Conservation (phyloP, 2,888 invertebrate genomes). For the Temnothorax ravouxi region DNA sequence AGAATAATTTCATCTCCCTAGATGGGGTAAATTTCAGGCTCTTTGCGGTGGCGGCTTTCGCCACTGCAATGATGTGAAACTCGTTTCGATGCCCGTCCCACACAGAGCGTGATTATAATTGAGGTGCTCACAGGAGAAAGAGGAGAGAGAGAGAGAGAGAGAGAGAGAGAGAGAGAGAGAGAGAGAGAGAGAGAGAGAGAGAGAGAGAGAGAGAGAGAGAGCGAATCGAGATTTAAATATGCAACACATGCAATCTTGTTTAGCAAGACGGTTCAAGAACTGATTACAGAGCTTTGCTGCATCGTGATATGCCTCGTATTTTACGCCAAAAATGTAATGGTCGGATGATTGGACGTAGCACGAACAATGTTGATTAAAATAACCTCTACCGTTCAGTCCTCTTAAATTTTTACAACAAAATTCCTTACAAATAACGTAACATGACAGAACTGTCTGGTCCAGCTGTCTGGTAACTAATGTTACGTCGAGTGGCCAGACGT, state of each 20-base stretch:
- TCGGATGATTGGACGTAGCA: background rate
- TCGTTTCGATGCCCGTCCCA: slow-evolving; percentile 31
- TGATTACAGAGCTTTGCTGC: slow-evolving; percentile 1
- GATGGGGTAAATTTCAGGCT: slow-evolving; percentile 24
- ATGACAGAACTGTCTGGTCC: background rate
- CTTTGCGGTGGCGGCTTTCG: slow-evolving; percentile 16
- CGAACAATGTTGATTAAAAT: background rate
- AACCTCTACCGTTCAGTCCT: background rate
- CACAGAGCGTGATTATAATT: slow-evolving; percentile 34
- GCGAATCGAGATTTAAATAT: slow-evolving; percentile 35
- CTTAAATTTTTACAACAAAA: background rate
- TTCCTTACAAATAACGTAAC: background rate
- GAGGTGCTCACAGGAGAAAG: background rate
- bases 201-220: too few species aligned
- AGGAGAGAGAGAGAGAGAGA: background rate
- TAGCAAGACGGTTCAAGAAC: slow-evolving; percentile 2
- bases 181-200: too few species aligned
- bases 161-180: background rate
- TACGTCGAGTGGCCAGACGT: background rate
- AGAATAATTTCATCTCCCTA: background rate
- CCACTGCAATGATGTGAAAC: slow-evolving; percentile 21
- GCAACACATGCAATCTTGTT: slow-evolving; percentile 20
- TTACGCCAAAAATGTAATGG: background rate
- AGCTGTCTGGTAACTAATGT: background rate
- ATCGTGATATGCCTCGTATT: background rate